Conservation (phyloP, 2,797 vertebrate genomes). For the Syncerus caffer region DNA sequence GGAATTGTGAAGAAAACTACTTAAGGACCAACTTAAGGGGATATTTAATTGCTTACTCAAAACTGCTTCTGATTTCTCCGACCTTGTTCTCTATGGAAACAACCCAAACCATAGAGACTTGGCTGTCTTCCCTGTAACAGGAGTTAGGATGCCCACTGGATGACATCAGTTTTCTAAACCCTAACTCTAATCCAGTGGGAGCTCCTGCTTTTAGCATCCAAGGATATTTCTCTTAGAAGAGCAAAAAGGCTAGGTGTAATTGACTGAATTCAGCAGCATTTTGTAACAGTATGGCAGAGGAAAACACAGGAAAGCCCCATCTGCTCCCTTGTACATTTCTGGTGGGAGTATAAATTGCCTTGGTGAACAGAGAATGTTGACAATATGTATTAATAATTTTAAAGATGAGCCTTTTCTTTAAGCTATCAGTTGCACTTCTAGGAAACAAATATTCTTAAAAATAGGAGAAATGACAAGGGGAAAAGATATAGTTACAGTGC, state of each 20-base stretch:
- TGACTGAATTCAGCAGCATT: constrained; percentile 28
- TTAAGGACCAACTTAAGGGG: not conserved
- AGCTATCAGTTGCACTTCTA: constrained; percentile 10
- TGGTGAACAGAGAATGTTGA: constrained; percentile 14
- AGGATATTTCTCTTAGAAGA: not conserved
- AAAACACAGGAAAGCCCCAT: constrained; percentile 34
- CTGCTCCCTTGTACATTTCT: constrained; percentile 6
- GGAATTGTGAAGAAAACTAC: not conserved
- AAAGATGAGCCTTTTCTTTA: not conserved
- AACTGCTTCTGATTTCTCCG: constrained; percentile 18
- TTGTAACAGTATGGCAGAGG: not conserved
- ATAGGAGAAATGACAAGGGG: not conserved
- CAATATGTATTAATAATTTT: constrained; percentile 23
- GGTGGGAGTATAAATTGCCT: not conserved
- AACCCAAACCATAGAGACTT: not conserved
- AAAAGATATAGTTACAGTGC: not conserved
- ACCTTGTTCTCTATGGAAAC: constrained; percentile 1
- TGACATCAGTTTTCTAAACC: not conserved
- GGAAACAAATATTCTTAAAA: constrained; percentile 42
- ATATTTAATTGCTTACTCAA: constrained; percentile 8
- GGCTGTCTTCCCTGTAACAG: not conserved
- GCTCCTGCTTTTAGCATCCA: constrained; percentile 8
- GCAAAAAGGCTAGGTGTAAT: not conserved
- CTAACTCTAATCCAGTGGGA: not conserved
- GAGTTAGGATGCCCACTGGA: not conserved